Evolutionary conservation across 2,113 vertebrate species (phyloP).

Genomic region (Pavo muticus): DNA sequence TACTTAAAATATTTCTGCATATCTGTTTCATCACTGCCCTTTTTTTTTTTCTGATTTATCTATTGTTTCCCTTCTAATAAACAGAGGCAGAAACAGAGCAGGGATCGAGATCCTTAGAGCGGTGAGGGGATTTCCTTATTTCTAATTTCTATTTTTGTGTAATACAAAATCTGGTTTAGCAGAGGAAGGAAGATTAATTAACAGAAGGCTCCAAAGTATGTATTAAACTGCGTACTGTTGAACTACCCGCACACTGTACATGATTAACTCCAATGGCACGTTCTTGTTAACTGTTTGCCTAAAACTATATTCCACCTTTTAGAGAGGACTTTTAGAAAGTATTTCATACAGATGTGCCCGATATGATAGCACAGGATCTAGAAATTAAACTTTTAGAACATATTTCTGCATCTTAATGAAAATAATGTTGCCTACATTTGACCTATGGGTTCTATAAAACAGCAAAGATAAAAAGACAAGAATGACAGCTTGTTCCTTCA

Average conservation of each 20-base stretch:
- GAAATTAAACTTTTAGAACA: neutral
- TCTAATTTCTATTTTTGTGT: neutral
- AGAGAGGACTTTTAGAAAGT: neutral
- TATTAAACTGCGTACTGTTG: neutral
- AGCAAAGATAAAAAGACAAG: neutral
- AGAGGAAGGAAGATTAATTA: neutral
- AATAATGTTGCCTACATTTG: neutral
- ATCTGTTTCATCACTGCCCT: neutral
- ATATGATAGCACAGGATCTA: neutral
- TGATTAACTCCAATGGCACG: neutral
- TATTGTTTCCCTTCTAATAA: neutral
- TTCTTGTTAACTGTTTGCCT: neutral
- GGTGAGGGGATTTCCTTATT: neutral
- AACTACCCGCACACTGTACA: neutral
- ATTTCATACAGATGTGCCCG: neutral
- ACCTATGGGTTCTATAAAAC: neutral
- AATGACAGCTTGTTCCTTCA: neutral
- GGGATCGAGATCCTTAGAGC: neutral
- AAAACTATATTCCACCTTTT: neutral
- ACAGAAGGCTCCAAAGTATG: neutral
- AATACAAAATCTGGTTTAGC: neutral
- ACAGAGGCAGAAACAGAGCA: neutral
- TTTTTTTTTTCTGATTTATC: neutral
- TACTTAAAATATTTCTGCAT: neutral
- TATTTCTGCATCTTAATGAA: neutral